Base-by-base conservation (phyloP, 2,797 vertebrate species). In the Menidia menidia region DNA sequence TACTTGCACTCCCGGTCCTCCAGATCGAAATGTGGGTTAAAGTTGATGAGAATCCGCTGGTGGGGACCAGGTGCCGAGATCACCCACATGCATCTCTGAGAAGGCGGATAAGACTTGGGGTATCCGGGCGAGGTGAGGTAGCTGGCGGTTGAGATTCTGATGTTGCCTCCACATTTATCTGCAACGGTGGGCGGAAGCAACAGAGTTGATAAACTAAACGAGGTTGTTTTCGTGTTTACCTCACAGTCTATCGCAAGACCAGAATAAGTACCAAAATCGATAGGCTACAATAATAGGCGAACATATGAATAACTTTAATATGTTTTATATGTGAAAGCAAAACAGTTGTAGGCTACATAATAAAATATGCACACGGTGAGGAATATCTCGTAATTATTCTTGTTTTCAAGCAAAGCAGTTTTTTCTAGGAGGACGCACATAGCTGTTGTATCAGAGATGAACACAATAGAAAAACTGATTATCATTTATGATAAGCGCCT, bases 1-100 rank as follows among this genome's bases (percentile, higher is more conserved):
- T 88, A 99, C 98, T 99, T 99, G 97, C 98, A 99, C 78, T 99
- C 97, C 82, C 97, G 92, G 88, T 98, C 97, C 90, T 99, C 98
- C 90, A 99, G 94, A 87, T 99, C 98, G 77, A 99, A 99, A 92
- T 99, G 98, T 30, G 98, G 98, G 87, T 99, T 99, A 94, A 99
- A 99, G 94, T 99, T 99, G 94, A 99, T 98, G 92, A 98, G 94
- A 91, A 99, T 98, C 89, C 96, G 90, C 94, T 98, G 98, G 92
- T 97, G 95, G 8, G 95, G 94, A 62, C 95, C 96, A 0, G 97
- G 97, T 19, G 97, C 96, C 39, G 97, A 95, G 88, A 99, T 98
- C 92, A 98, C 94, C 98, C 98, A 99, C 78, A 95, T 92, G 78
- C 98, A 99, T 82, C 95, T 97, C 89, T 98, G 96, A 84, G 96